These are phyloP conservation scores for Acanthoscelides obtectus DNA, from an alignment of 2,888 invertebrate genomes.

Conservation along the genomic window DNA sequence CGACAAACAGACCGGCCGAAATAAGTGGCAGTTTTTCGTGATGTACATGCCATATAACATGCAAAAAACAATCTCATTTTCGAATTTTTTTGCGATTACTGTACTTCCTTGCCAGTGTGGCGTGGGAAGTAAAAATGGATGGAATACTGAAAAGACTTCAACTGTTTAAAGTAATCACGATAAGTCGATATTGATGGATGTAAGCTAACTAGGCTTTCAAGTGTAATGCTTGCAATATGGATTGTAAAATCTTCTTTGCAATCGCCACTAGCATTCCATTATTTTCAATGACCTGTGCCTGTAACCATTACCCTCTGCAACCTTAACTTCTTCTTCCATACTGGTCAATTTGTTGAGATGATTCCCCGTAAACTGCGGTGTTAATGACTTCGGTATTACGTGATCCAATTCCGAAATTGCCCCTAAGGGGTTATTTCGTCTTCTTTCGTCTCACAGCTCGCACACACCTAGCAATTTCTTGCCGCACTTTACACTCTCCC, in stretches of 20 bases:
- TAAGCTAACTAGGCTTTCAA: too few relatives aligned
- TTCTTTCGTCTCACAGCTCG: background rate
- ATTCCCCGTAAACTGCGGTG: constrained; percentile 20
- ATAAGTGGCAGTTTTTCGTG: too few relatives aligned
- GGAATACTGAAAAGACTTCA: too few relatives aligned
- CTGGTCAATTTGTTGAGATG: constrained; percentile 17
- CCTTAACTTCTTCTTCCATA: background rate
- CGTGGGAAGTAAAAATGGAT: too few relatives aligned
- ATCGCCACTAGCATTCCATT: background rate
- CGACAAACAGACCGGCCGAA: too few relatives aligned
- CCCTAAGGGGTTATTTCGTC: background rate
- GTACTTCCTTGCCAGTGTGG: too few relatives aligned
- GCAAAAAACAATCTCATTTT: too few relatives aligned
- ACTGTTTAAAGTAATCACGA: too few relatives aligned
- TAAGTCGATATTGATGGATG: too few relatives aligned
- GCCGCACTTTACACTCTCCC: background rate
- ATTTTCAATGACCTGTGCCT: background rate
- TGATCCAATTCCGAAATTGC: constrained; percentile 34
- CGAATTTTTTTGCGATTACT: too few relatives aligned
- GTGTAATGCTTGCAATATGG: background rate
- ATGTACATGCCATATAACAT: too few relatives aligned
- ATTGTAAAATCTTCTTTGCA: background rate
- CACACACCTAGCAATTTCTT: background rate
- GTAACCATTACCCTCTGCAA: background rate
- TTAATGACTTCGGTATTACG: constrained; percentile 33